Percentiles rank a stretch among this genome's conserved stretches.
Evolutionary conservation across 2,113 vertebrate species (phyloP).

Genomic region (Leucopternis melanops): DNA sequence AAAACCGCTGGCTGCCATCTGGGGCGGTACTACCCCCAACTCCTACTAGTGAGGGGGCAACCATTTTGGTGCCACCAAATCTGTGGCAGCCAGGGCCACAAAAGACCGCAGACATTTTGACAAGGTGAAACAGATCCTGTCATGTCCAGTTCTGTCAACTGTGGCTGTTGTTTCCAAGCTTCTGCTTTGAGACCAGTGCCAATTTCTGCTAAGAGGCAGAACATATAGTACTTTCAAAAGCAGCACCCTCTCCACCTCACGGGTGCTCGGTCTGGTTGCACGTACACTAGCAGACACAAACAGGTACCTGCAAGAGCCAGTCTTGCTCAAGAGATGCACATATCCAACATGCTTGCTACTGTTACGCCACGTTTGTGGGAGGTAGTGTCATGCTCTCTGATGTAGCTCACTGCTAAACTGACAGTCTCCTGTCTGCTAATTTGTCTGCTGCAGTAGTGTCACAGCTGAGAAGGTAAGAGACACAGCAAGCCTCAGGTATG

Average conservation of each 20-base stretch:
- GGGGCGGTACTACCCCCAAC: neutral
- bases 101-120: neutral
- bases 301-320: neutral
- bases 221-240: neutral
- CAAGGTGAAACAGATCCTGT: neutral
- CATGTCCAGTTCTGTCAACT: neutral
- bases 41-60: neutral
- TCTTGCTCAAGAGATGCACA: neutral
- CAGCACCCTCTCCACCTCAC: neutral
- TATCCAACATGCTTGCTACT: neutral
- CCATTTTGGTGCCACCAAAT: neutral
- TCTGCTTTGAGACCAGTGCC: neutral
- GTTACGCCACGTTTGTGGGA: neutral
- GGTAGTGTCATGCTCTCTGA: neutral
- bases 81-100: neutral
- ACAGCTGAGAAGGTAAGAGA: neutral
- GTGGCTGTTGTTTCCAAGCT: neutral
- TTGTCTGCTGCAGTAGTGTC: neutral
- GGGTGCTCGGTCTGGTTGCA: neutral
- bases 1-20: neutral
- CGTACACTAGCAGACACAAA: neutral
- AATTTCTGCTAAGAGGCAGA: neutral
- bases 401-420: neutral
- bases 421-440: neutral
- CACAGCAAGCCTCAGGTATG: neutral